Conservation (phyloP, 2,888 invertebrate genomes). For the Volucella inflata region DNA sequence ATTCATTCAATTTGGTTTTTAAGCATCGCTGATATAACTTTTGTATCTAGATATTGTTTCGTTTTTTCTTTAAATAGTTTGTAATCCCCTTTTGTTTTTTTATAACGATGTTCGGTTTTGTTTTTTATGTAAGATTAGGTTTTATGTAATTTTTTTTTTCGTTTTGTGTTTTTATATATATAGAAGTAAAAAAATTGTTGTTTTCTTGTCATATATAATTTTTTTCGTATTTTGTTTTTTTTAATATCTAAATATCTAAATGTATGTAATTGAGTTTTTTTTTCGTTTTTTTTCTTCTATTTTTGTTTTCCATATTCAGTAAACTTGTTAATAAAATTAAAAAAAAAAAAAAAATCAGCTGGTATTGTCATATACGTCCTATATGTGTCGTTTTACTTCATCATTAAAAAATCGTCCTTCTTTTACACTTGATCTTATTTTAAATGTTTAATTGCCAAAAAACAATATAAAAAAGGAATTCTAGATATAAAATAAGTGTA, state of each 20-base stretch:
- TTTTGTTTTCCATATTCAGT: constrained; percentile 69
- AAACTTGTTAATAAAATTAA: constrained; percentile 65
- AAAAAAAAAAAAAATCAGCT: constrained; percentile 70
- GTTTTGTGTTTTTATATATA: constrained; percentile 63
- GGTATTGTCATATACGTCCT: constrained; percentile 74
- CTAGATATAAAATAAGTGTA: constrained; percentile 41
- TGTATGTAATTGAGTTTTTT: constrained; percentile 48
- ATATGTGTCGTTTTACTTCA: constrained; percentile 55
- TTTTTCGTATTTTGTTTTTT: constrained; percentile 11
- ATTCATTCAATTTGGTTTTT: constrained; percentile 31
- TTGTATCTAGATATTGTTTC: constrained; percentile 24
- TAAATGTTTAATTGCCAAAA: constrained; percentile 56
- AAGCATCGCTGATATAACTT: constrained; percentile 55
- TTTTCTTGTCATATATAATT: constrained; percentile 17
- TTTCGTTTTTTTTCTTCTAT: constrained; percentile 40
- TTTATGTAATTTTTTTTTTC: constrained; percentile 61
- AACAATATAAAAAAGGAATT: constrained; percentile 31
- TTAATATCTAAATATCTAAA: constrained; percentile 71
- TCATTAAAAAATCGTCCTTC: constrained; percentile 19
- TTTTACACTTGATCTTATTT: constrained; percentile 48
- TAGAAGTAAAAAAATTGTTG: constrained; percentile 73
- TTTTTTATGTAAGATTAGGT: constrained; percentile 52
- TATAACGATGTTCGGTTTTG: constrained; percentile 75
- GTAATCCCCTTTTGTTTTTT: constrained; percentile 73
- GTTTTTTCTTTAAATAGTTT: constrained; percentile 21